A percentile compares a stretch with the other conserved stretches of the same genome.
phyloP scores from a whole-genome alignment of 2,888 invertebrate genomes.

The Nephrotoma flavescens region DNA sequence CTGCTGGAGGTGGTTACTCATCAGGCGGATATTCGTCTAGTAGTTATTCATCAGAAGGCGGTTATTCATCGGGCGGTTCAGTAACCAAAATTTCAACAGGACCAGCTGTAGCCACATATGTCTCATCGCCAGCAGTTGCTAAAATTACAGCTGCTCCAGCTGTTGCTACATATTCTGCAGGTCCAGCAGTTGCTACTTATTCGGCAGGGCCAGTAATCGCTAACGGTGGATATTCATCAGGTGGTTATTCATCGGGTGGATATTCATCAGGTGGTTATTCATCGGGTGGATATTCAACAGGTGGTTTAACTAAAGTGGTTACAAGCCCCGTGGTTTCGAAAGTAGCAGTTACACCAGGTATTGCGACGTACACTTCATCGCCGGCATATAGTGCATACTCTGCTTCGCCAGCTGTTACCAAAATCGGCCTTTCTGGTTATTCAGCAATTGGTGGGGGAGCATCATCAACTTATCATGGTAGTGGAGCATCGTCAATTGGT shows the following conservation, averaged over 20 bases:
- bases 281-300: constrained; percentile 23
- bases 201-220: constrained; percentile 9
- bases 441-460: constrained; percentile 6
- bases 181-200: constrained; percentile 12
- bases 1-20: constrained; percentile 9
- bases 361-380: constrained; percentile 23
- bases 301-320: constrained; percentile 3
- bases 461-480: neutral
- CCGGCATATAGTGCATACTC: constrained; percentile 15
- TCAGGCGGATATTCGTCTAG: constrained; percentile 11
- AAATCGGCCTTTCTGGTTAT: constrained; percentile 13
- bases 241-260: constrained; percentile 28
- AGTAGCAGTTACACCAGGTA: constrained; percentile 21
- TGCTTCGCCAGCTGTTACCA: constrained; percentile 11
- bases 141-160: constrained; percentile 10
- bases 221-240: constrained; percentile 17
- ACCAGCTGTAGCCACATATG: constrained; percentile 24
- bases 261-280: constrained; percentile 29
- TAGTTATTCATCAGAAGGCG: constrained; percentile 11
- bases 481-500: constrained; percentile 6
- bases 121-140: neutral
- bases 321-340: constrained; percentile 2
- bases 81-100: constrained; percentile 19
- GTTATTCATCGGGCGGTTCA: constrained; percentile 10
- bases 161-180: constrained; percentile 10